phyloP scores from a whole-genome alignment of 2,113 vertebrate species.

The Onychostruthus taczanowskii region DNA sequence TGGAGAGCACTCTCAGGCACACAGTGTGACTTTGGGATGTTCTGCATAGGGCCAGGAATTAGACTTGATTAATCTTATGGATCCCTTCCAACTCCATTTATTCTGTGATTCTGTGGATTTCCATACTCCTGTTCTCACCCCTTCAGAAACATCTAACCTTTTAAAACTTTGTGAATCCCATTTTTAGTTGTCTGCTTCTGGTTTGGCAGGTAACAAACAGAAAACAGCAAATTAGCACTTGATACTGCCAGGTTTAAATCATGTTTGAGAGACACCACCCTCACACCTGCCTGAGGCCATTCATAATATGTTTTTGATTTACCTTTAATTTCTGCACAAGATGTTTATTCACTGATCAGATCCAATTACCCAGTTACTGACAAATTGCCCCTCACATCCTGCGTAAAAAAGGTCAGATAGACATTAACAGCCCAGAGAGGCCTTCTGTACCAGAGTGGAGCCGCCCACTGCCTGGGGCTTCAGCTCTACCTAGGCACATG shows the following conservation, averaged over 20 bases:
- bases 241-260: rapidly evolving
- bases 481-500: not conserved
- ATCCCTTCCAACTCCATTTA: not conserved
- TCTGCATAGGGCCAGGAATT: not conserved
- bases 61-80: not conserved
- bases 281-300: not conserved
- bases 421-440: not conserved
- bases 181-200: not conserved
- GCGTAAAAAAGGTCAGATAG: not conserved
- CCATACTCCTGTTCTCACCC: rapidly evolving
- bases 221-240: not conserved
- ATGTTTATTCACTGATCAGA: not conserved
- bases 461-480: not conserved
- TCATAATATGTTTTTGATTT: not conserved
- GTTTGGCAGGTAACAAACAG: not conserved
- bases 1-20: rapidly evolving
- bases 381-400: not conserved
- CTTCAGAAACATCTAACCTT: not conserved
- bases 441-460: not conserved
- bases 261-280: not conserved
- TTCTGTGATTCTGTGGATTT: not conserved
- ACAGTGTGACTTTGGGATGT: rapidly evolving
- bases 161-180: not conserved
- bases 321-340: not conserved
- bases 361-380: not conserved